Conservation (phyloP, 2,113 vertebrate species). For the Empidonax alnorum region DNA sequence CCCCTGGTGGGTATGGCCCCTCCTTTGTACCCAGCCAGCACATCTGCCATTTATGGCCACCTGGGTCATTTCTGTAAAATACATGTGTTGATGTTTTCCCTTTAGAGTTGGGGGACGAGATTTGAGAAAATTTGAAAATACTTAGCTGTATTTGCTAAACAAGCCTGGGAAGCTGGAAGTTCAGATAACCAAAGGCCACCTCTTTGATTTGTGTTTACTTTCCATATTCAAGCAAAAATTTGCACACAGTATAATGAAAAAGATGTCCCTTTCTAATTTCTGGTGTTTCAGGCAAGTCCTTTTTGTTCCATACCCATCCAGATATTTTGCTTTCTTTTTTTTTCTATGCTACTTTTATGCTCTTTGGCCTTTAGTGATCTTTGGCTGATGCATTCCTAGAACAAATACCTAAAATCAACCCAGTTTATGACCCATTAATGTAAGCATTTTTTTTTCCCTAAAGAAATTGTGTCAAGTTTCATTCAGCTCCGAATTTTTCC, state of each 20-base stretch:
- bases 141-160: neutral
- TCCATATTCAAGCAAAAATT: neutral
- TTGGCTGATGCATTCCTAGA: neutral
- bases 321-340: neutral
- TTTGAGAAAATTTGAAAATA: neutral
- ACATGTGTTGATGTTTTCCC: neutral
- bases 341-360: neutral
- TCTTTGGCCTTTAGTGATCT: neutral
- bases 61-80: neutral
- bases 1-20: too few relatives aligned
- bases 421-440: neutral
- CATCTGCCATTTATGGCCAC: neutral
- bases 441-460: neutral
- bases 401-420: slow-evolving; percentile 11
- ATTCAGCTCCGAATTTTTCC: neutral
- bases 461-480: neutral
- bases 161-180: neutral
- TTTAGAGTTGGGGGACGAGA: neutral
- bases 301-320: neutral
- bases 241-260: neutral
- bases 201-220: neutral
- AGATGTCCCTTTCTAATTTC: neutral
- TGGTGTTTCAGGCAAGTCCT: neutral
- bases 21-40: neutral
- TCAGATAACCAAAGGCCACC: neutral